Evolutionary conservation across 1,140 invertebrate species (phyloP), one percentile per base, ranked within the genome.

Genomic region (Laodelphax striatellus): DNA sequence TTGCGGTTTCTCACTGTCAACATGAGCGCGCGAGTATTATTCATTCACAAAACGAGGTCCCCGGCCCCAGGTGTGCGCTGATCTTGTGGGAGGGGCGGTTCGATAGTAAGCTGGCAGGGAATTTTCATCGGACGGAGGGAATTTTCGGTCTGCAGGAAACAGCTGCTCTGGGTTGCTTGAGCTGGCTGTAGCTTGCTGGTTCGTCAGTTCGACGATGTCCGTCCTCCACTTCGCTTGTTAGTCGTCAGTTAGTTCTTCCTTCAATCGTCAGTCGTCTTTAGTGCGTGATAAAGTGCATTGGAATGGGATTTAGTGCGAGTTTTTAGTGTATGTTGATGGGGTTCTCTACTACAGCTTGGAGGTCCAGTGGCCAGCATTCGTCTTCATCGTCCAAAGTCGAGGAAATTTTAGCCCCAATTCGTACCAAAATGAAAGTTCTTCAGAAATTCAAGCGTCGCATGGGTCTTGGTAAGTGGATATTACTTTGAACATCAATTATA

Each of bases 381-480:
- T 38, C 50, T 38, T 60, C 50, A 46, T 52, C 52, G 13, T 60
- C 46, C 17, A 50, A 34, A 34, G 59, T 60, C 60, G 67, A 64
- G 41, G 75, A 76, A 61, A 74, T 77, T 28, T 64, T 77, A 21
- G 74, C 75, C 31, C 76, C 76, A 0, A 60, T 77, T 22, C 68
- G 73, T 31, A 75, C 69, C 72, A 80, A 79, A 65, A 80, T 80
- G 78, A 79, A 78, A 72, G 77, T 79, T 53, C 70, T 80, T 2
- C 79, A 80, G 69, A 80, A 80, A 61, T 71, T 80, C 62, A 80
- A 79, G 66, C 71, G 73, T 61, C 76, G 77, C 64, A 79, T 80
- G 70, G 78, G 79, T 24, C 58, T 79, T 72, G 77, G 79, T 80
- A 70, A 74, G 77, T 62, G 17, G n/a, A 17, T 41, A 42, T 38